Percentiles rank a stretch among this genome's conserved stretches.
These are phyloP conservation scores for Gandaritis pyraliata DNA, from an alignment of 2,888 invertebrate species.

Conservation along the genomic window DNA sequence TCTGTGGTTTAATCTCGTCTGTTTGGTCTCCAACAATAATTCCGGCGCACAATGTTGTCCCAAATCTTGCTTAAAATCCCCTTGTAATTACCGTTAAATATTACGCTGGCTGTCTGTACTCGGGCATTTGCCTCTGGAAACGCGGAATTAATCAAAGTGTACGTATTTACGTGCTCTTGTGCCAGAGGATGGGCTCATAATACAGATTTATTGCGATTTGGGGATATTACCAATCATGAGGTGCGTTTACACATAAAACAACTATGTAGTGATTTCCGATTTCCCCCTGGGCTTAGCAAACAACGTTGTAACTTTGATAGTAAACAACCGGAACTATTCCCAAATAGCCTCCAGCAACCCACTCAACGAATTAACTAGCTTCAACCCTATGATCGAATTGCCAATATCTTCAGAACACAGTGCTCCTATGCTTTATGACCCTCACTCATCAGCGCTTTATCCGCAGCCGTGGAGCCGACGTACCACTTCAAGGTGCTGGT, in stretches of 20 bases:
- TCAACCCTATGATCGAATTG: conserved; percentile 23
- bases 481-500: conserved; percentile 99
- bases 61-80: conserved; percentile 40
- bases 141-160: conserved; percentile 37
- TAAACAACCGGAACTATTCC: conserved; percentile 14
- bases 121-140: conserved; percentile 33
- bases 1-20: conserved; percentile 41
- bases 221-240: conserved; percentile 39
- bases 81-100: conserved; percentile 43
- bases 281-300: conserved; percentile 32
- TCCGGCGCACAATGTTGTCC: conserved; percentile 36
- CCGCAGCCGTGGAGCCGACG: conserved; percentile 91
- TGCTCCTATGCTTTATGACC: conserved; percentile 42
- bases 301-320: conserved; percentile 11
- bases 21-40: conserved; percentile 41
- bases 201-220: conserved; percentile 46
- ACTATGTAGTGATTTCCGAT: conserved; percentile 26
- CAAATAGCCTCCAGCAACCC: conserved; percentile 13
- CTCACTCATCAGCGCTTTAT: conserved; percentile 44
- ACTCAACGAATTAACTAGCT: conserved; percentile 3
- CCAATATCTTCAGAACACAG: conserved; percentile 44
- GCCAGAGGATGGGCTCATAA: conserved; percentile 41
- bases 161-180: conserved; percentile 22
- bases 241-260: conserved; percentile 21
- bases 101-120: conserved; percentile 35